Percentiles rank a stretch among this genome's conserved stretches.
Evolutionary conservation across 2,888 invertebrate species (phyloP).

Genomic region (Folsomia candida): DNA sequence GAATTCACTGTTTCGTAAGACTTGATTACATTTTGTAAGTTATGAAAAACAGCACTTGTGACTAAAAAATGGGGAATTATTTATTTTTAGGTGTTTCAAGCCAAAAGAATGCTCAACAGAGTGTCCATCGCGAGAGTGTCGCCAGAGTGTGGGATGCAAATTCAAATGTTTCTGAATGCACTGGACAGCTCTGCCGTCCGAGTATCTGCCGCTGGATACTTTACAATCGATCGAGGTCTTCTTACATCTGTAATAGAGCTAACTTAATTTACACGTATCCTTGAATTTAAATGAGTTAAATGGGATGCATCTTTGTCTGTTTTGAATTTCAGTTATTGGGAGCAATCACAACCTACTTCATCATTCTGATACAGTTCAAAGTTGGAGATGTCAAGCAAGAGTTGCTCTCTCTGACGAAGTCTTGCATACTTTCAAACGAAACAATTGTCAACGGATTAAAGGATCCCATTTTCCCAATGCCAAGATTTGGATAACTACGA

Average conservation of each 20-base stretch:
- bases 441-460: no score
- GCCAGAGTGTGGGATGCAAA: constrained; percentile 26
- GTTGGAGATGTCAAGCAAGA: constrained; percentile 11
- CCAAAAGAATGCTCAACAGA: constrained; percentile 23
- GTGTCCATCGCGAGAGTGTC: constrained; percentile 27
- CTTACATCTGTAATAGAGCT: constrained; percentile 36
- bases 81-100: background rate
- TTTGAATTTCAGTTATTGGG: constrained; percentile 41
- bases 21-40: background rate
- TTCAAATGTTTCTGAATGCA: constrained; percentile 39
- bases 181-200: constrained; percentile 21
- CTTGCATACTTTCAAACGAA: no score
- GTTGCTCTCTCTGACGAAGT: background rate
- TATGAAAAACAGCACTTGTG: background rate
- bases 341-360: constrained; percentile 44
- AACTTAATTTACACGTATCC: no score
- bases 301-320: no score
- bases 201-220: constrained; percentile 44
- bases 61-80: background rate
- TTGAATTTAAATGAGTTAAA: no score
- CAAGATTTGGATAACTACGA: no score
- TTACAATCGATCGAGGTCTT: constrained; percentile 37
- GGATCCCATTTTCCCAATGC: no score
- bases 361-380: constrained; percentile 45
- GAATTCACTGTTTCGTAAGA: constrained; percentile 34